Percentiles rank a stretch among this genome's conserved stretches.
phyloP scores from a whole-genome alignment of 2,888 invertebrate species.

The Azorinus chamasolen region DNA sequence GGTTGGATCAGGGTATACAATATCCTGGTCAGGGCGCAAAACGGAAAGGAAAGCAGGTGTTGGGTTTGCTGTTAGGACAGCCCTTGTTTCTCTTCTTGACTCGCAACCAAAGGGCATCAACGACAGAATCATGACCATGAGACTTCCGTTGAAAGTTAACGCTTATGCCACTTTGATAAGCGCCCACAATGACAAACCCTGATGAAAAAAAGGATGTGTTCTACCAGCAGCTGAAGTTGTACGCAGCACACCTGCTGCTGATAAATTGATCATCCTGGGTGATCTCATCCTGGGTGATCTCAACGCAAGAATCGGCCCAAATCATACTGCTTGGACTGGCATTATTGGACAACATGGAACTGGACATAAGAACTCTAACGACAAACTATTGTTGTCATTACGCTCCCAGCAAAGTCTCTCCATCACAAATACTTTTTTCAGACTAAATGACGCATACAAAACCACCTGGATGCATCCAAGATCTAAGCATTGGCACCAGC shows the following conservation, averaged over 20 bases:
- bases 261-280: neutral
- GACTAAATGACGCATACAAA: neutral
- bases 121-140: too few relatives aligned
- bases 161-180: too few relatives aligned
- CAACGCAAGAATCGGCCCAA: neutral
- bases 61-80: too few relatives aligned
- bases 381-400: neutral
- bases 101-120: too few relatives aligned
- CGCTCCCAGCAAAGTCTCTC: too few relatives aligned
- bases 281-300: too few relatives aligned
- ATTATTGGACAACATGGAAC: neutral
- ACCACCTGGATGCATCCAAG: neutral
- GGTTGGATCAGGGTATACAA: too few relatives aligned
- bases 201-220: neutral
- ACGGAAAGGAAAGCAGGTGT: too few relatives aligned
- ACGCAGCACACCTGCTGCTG: neutral
- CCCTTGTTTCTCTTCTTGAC: too few relatives aligned
- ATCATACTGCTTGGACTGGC: neutral
- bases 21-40: too few relatives aligned
- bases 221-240: neutral
- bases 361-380: too few relatives aligned
- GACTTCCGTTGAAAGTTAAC: too few relatives aligned
- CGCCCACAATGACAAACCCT: neutral
- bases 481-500: neutral
- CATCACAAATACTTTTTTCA: neutral